Evolutionary conservation across 2,888 invertebrate species (phyloP), one percentile per base, ranked within the genome.

Genomic region (Cataglyphis altisquamis): DNA sequence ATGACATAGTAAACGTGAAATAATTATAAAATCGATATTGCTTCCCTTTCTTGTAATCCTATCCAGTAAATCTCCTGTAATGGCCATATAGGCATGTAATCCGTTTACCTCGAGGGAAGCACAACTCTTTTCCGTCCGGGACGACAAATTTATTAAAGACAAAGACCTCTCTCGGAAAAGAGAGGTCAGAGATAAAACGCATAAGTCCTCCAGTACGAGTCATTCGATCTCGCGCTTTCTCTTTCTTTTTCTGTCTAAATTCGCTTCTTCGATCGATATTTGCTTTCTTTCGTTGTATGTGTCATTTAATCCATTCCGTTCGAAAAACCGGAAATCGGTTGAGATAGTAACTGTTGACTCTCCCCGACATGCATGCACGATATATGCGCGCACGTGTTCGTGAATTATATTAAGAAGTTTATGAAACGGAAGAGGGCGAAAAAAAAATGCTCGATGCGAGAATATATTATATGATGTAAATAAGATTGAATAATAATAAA

Each of bases 71-170:
- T 68, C 55, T 55, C 29, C 18, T 12, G 0, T 68, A 68, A 77
- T 29, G 41, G 21, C 55, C 29, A 6, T 32, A 57, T 57, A 41
- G 70, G 55, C 41, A 15, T 18, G 29, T 77, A 57, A 70, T 70
- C 32, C 72, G 21, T 70, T 78, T 70, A 57, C 41, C 60, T 18
- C 32, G 29, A 55, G 39, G 10, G 68, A 48, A 41, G 10, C 41
- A 32, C 32, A 67, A 25, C 62, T 63, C 29, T 41, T 36, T 68
- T 55, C 55, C 72, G 29, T 15, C 32, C 57, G 18, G 21, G 21
- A 39, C 52, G 36, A 39, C 15, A 70, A 70, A 78, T 57, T 32
- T 78, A 78, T 78, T 60, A 72, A 32, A 57, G 41, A 70, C 57
- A 78, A 78, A 78, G 41, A 68, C 41, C 68, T 57, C 32, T 55